These are phyloP conservation scores for Cylindroiulus punctatus DNA, from an alignment of 2,888 invertebrate species.

Conservation along the genomic window DNA sequence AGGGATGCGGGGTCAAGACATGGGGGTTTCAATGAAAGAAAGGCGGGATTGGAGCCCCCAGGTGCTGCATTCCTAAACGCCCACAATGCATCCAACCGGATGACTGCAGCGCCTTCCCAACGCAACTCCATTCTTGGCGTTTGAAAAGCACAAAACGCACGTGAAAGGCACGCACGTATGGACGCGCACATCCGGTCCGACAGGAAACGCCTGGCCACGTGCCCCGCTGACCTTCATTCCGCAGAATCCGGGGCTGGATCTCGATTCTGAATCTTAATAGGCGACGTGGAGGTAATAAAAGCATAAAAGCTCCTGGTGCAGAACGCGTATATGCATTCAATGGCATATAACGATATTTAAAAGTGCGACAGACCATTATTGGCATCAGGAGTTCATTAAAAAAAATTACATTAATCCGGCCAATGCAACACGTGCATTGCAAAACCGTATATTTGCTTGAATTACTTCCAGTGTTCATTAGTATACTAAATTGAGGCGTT, in stretches of 20 bases:
- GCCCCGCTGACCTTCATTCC: not conserved
- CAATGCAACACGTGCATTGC: too few relatives aligned
- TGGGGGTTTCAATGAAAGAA: constrained; percentile 20
- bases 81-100: constrained; percentile 16
- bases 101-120: not conserved
- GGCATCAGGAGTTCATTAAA: too few relatives aligned
- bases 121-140: not conserved
- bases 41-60: constrained; percentile 21
- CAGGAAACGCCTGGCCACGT: constrained; percentile 5
- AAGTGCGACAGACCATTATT: too few relatives aligned
- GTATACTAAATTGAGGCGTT: too few relatives aligned
- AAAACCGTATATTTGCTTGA: too few relatives aligned
- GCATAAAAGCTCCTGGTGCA: too few relatives aligned
- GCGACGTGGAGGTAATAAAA: not conserved
- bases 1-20: not conserved
- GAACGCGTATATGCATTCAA: too few relatives aligned
- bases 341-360: too few relatives aligned
- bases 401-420: too few relatives aligned
- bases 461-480: too few relatives aligned
- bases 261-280: not conserved
- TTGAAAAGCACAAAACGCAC: not conserved
- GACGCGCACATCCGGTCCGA: not conserved
- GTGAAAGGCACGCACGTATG: not conserved
- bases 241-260: not conserved
- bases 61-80: constrained; percentile 27